These are phyloP conservation scores for Drosophila grimshawi DNA, from an alignment of 1,140 invertebrate species.

Conservation along the genomic window DNA sequence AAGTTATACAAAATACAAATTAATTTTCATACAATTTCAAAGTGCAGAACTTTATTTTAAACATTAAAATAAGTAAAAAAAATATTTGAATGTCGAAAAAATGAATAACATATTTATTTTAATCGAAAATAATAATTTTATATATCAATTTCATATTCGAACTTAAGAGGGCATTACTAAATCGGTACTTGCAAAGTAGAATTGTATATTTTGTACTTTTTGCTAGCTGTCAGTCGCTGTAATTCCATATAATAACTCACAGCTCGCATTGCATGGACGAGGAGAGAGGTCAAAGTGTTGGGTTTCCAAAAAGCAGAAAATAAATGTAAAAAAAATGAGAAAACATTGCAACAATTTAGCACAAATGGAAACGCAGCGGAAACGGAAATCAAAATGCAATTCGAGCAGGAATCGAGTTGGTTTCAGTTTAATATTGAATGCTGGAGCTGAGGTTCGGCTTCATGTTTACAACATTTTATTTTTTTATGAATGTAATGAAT, in stretches of 20 bases:
- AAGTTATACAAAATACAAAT: too few relatives aligned
- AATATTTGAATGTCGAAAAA: too few relatives aligned
- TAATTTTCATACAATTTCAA: too few relatives aligned
- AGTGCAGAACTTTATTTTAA: too few relatives aligned
- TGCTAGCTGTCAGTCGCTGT: conserved; percentile 28
- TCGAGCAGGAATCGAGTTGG: conserved; percentile 39
- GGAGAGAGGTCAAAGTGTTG: conserved; percentile 30
- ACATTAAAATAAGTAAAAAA: too few relatives aligned
- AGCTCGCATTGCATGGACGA: conserved; percentile 38
- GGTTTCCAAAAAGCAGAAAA: not conserved
- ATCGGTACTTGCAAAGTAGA: not conserved
- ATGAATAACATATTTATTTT: too few relatives aligned
- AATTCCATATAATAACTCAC: conserved; percentile 66
- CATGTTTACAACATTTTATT: conserved; percentile 2
- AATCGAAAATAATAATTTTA: not conserved
- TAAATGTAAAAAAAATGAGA: not conserved
- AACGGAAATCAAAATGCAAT: conserved; percentile 64
- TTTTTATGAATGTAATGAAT: conserved; percentile 22
- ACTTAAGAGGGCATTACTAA: conserved; percentile 13
- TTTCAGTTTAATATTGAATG: not conserved
- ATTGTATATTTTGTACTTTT: conserved; percentile 8
- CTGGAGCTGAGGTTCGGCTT: not conserved
- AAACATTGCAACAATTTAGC: conserved; percentile 50
- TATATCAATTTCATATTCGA: not conserved
- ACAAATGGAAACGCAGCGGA: conserved; percentile 52